Percentiles rank a stretch among this genome's conserved stretches.
Evolutionary conservation across 2,797 vertebrate species (phyloP).

Genomic region (Threskiornis aethiopicus): DNA sequence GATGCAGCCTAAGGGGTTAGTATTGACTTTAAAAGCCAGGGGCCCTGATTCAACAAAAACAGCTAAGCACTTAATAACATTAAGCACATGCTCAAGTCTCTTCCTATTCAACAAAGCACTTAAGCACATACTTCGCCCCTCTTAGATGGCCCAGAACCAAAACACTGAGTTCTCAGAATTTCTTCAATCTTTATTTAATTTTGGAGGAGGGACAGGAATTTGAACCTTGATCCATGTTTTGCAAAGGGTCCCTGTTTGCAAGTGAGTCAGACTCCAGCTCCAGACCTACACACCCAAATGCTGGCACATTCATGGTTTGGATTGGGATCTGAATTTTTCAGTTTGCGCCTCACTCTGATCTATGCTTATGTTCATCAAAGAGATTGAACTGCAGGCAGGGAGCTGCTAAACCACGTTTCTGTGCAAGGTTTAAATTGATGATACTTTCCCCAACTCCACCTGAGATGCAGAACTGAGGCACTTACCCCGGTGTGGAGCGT

Average conservation of each 20-base stretch:
- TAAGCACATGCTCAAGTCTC: slow-evolving; percentile 41
- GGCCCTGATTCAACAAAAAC: slow-evolving; percentile 37
- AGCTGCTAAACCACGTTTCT: neutral
- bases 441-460: neutral
- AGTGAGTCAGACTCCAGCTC: slow-evolving; percentile 8
- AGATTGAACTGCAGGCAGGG: neutral
- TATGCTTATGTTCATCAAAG: neutral
- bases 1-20: slow-evolving; percentile 33
- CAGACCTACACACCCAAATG: neutral
- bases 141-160: slow-evolving; percentile 28
- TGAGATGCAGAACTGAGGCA: neutral
- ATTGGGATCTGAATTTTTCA: slow-evolving; percentile 2
- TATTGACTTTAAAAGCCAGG: slow-evolving; percentile 40
- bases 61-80: slow-evolving; percentile 62
- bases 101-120: slow-evolving; percentile 53
- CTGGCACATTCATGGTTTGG: neutral
- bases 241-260: neutral
- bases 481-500: neutral
- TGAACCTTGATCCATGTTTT: neutral
- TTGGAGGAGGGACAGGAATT: slow-evolving; percentile 17
- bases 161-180: neutral
- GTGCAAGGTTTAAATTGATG: neutral
- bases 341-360: neutral
- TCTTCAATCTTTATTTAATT: neutral
- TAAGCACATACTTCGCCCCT: slow-evolving; percentile 12